Evolutionary conservation across 2,797 vertebrate species (phyloP), one percentile per base, ranked within the genome.

Genomic region (Gallinago solitaria): DNA sequence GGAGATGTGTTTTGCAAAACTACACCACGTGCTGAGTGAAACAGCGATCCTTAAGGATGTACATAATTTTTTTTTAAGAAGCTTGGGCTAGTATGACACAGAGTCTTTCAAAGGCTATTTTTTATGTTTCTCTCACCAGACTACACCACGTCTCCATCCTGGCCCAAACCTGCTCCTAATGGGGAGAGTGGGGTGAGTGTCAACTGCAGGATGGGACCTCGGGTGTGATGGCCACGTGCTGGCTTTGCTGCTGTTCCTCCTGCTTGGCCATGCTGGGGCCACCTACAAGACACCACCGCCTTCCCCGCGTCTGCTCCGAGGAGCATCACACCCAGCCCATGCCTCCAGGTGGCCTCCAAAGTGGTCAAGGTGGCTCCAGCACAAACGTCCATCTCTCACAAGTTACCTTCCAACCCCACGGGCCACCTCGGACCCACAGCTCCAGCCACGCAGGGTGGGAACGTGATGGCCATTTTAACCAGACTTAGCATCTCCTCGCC

Each of bases 251-350:
- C 41, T 43, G 16, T 7, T 43, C 17, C 50, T 70, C 56, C 64
- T 7, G 70, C 61, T 51, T 2, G 0, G 39, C 83, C 60, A 20
- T 0, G 0, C 63, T 65, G 33, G 2, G 11, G 1, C 27, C 8
- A 18, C 16, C 39, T 33, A 12, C 87, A 25, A 3, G 77, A 8
- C 9, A 4, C 4, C 3, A 0, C 17, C 43, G 5, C n/a, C 61
- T 12, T 9, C n/a, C 53, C 6, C 33, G 1, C 10, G 3, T 47
- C 4, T 9, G 12, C 51, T 7, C 4, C 0, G 5, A 4, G 33
- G 54, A 39, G 41, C 68, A 33, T 30, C 5, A 1, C 11, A 2
- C 47, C 48, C 20, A 0, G 23, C 0, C 0, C 0, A 12, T 2
- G 19, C 30, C 60, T 17, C 2, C 0, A 17, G 25, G 41, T 4